Evolutionary conservation across 2,113 vertebrate genomes (phyloP).

Genomic region (Arvicanthis niloticus): DNA sequence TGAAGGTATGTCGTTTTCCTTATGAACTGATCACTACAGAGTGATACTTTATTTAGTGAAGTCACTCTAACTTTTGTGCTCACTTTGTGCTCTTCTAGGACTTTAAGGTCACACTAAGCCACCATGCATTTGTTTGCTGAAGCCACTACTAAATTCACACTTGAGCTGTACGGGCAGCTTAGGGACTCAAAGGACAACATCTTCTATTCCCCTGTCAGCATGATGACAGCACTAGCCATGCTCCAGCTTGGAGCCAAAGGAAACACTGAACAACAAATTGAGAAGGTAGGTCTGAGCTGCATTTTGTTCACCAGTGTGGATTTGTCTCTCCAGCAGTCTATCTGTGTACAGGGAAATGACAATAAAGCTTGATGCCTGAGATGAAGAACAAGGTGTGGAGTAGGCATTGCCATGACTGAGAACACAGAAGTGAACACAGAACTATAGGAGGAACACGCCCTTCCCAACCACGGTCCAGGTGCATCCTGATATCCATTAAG

Average conservation of each 20-base stretch:
- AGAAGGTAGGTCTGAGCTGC: slow-evolving; percentile 32
- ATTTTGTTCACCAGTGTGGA: fast-evolving
- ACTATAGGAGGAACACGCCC: not conserved
- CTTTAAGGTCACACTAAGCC: not conserved
- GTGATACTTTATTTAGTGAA: not conserved
- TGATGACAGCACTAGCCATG: slow-evolving; percentile 73
- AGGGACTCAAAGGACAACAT: slow-evolving; percentile 60
- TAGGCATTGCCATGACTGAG: not conserved
- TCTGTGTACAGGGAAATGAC: too few species aligned
- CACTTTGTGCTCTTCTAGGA: not conserved
- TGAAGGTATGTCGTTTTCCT: not conserved
- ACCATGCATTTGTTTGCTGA: slow-evolving; percentile 62
- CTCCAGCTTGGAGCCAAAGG: slow-evolving; percentile 61
- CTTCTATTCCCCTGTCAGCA: slow-evolving; percentile 70
- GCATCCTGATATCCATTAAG: too few species aligned
- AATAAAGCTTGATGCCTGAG: fast-evolving
- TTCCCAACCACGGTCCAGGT: fast-evolving
- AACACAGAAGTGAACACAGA: not conserved
- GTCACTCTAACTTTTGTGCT: not conserved
- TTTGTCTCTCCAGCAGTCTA: fast-evolving
- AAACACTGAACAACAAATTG: slow-evolving; percentile 64
- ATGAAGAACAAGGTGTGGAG: not conserved
- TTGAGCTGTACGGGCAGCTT: slow-evolving; percentile 75
- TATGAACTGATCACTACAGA: not conserved
- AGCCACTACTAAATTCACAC: slow-evolving; percentile 64